Evolutionary conservation across 2,113 vertebrate genomes (phyloP), one percentile per base, ranked within the genome.

Genomic region (Anseranas semipalmata): DNA sequence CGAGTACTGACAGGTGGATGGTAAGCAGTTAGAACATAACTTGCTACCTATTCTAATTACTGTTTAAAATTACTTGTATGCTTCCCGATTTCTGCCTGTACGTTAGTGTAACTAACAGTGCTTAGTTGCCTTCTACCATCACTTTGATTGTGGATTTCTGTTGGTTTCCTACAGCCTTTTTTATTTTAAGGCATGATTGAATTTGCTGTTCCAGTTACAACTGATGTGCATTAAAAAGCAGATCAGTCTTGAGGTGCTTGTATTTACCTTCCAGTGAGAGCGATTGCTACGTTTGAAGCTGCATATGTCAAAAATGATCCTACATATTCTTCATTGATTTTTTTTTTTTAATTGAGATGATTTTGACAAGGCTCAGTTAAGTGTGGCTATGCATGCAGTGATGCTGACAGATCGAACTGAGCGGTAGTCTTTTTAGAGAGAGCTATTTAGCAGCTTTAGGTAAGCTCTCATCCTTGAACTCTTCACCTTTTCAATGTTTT

Each of bases 381-480:
- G 27, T 63, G 46, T 71, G 46, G 27, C 15, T 39, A 4, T 12
- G 6, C 0, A 0, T 74, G 28, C 1, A 0, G 27, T 74, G 50
- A 45, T 45, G 16, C 20, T 63, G 55, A 27, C 48, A 52, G 56
- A 63, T 45, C 0, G 0, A 85, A 52, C 28, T 52, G 28, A 39
- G 27, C 50, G 1, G 0, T 67, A 21, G 39, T 37, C 10, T 37
- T 50, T 41, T 59, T 35, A 71, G 39, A 62, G 62, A 33, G 10
- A 52, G 28, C 35, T 70, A 20, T 74, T 89, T 74, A 35, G 11
- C 30, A 73, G 39, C n/a, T 32, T 55, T 85, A 65, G 11, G 10
- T 68, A 37, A 62, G 18, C 35, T 56, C 7, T 80, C 55, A 35
- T 37, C 35, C 43, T 62, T 67, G 45, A 79, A 35, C n/a, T 41